Evolutionary conservation across 2,797 vertebrate genomes (phyloP).

Genomic region (Halcyon chelicuti): DNA sequence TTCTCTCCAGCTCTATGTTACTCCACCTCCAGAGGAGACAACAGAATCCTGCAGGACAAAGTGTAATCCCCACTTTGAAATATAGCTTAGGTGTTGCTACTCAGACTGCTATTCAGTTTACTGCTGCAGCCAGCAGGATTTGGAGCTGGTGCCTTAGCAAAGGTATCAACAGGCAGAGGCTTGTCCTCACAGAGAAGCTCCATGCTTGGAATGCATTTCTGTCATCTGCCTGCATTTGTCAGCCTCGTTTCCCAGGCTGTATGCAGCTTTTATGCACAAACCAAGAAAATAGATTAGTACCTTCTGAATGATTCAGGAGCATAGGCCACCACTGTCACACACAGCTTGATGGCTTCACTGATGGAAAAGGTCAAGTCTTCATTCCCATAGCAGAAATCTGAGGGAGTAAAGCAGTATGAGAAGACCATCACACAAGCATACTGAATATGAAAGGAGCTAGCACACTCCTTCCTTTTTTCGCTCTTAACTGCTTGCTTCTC

Average conservation of each 20-base stretch:
- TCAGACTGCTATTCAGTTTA: background rate
- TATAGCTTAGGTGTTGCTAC: background rate
- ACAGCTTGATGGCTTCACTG: constrained; percentile 96
- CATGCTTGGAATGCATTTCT: background rate
- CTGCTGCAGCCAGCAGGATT: background rate
- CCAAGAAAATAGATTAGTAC: constrained; percentile 68
- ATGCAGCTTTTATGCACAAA: background rate
- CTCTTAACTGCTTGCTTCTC: background rate
- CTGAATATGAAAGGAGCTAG: background rate
- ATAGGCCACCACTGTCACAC: constrained; percentile 96
- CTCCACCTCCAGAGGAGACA: background rate
- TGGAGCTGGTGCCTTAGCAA: background rate
- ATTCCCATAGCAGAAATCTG: constrained; percentile 99
- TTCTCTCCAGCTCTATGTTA: background rate
- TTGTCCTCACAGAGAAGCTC: background rate
- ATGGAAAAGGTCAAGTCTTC: constrained; percentile 97
- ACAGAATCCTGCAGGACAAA: background rate
- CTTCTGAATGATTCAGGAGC: constrained; percentile 98
- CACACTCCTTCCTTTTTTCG: background rate
- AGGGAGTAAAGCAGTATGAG: background rate
- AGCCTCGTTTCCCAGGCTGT: background rate
- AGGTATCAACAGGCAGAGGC: background rate
- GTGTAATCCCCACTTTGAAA: background rate
- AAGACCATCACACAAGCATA: background rate
- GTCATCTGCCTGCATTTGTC: background rate